Evolutionary conservation across 2,113 vertebrate species (phyloP).

Genomic region (Gorsachius goisagi): DNA sequence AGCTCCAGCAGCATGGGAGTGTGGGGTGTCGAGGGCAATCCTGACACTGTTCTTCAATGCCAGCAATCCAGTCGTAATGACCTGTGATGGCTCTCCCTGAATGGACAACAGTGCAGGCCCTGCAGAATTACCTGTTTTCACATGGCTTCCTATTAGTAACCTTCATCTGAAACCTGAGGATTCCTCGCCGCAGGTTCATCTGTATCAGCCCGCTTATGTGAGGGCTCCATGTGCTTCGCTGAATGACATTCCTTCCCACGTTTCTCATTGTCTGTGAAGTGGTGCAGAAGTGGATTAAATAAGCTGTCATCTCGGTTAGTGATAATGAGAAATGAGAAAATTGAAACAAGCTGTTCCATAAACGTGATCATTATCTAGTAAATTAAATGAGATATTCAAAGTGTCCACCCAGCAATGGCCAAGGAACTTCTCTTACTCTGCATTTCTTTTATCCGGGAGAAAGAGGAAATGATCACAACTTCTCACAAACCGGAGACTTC

Average conservation of each 20-base stretch:
- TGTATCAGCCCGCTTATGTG: fast-evolving
- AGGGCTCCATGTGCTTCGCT: neutral
- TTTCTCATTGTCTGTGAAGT: constrained; percentile 38
- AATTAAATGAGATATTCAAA: constrained; percentile 58
- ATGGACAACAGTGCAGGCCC: neutral
- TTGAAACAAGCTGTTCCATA: constrained; percentile 54
- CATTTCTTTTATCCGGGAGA: constrained; percentile 16
- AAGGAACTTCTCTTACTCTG: neutral
- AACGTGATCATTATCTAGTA: constrained; percentile 50
- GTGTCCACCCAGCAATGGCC: constrained; percentile 17
- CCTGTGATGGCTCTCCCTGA: neutral
- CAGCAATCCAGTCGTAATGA: neutral
- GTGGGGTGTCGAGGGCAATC: neutral
- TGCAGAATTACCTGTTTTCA: neutral
- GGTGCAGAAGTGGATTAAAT: constrained; percentile 40
- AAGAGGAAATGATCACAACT: constrained; percentile 5
- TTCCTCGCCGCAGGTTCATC: neutral
- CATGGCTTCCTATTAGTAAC: neutral
- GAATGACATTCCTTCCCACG: neutral
- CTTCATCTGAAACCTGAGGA: neutral
- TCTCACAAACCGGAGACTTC: neutral
- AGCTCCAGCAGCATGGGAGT: neutral
- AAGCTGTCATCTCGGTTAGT: neutral
- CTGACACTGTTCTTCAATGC: neutral
- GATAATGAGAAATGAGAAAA: constrained; percentile 65